Evolutionary conservation across 1,140 invertebrate genomes (phyloP).

Genomic region (Saccostrea cuccullata): DNA sequence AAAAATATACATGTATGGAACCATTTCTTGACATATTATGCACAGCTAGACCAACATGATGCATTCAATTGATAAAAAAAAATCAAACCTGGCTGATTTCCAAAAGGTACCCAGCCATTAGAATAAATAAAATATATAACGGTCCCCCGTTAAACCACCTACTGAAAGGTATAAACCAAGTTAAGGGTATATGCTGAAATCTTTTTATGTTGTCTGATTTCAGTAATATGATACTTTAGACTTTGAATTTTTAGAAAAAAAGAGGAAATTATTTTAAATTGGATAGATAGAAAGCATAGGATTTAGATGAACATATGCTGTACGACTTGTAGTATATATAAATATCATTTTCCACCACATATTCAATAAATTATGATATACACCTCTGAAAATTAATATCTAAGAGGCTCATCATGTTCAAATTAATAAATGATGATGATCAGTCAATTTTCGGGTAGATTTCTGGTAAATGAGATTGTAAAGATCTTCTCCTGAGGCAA

Average conservation of each 20-base stretch:
- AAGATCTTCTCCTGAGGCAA: not conserved
- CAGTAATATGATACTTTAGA: not conserved
- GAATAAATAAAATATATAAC: slow-evolving; percentile 2
- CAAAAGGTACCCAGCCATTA: slow-evolving; percentile 28
- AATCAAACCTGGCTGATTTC: not conserved
- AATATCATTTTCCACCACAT: not conserved
- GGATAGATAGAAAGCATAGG: not conserved
- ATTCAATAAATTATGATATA: not conserved
- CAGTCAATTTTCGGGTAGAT: not conserved
- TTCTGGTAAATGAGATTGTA: not conserved
- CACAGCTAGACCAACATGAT: slow-evolving; percentile 16
- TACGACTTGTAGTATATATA: not conserved
- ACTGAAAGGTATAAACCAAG: not conserved
- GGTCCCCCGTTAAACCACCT: not conserved
- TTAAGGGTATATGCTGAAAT: not conserved
- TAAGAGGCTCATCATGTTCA: not conserved
- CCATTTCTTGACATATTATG: slow-evolving; percentile 2
- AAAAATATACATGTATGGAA: not conserved
- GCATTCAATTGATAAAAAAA: slow-evolving; percentile 13
- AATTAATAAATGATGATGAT: slow-evolving; percentile 25
- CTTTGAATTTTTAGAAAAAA: not conserved
- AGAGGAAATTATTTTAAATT: not conserved
- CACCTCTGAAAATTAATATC: not conserved
- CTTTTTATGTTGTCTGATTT: not conserved
- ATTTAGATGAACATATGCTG: not conserved